Conservation (phyloP, 1,140 invertebrate genomes). For the Nylanderia fulva region DNA sequence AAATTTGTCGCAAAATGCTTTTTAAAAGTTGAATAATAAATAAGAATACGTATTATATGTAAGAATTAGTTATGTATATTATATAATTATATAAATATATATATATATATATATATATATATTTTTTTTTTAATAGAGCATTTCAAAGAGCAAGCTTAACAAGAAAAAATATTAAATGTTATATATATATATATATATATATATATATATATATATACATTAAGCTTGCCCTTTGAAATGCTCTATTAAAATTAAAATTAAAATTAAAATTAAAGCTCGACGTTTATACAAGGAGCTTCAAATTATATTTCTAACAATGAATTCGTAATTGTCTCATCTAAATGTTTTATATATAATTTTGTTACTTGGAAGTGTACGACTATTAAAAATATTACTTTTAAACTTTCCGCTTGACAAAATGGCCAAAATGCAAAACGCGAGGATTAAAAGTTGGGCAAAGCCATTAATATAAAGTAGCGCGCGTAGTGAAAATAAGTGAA, state of each 20-base stretch:
- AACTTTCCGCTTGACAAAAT: conserved; percentile 4
- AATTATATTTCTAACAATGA: neutral
- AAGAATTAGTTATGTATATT: neutral
- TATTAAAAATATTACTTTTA: conserved; percentile 30
- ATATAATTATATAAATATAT: too few relatives aligned
- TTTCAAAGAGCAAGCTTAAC: too few relatives aligned
- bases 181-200: too few relatives aligned
- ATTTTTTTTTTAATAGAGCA: too few relatives aligned
- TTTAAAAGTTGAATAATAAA: neutral
- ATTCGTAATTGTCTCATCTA: neutral
- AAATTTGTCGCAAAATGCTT: neutral
- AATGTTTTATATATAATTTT: neutral
- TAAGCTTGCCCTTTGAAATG: neutral
- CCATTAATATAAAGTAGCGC: conserved; percentile 23
- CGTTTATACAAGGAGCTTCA: neutral
- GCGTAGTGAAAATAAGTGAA: neutral
- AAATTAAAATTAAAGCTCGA: neutral
- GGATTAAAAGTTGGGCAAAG: conserved; percentile 20
- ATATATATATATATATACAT: too few relatives aligned
- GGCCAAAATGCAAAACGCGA: neutral
- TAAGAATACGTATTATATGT: neutral
- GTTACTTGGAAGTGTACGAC: neutral
- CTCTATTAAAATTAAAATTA: neutral
- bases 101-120: too few relatives aligned
- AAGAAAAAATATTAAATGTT: too few relatives aligned